These are phyloP conservation scores for Lepus americanus DNA, from an alignment of 2,113 vertebrate species.

Conservation along the genomic window DNA sequence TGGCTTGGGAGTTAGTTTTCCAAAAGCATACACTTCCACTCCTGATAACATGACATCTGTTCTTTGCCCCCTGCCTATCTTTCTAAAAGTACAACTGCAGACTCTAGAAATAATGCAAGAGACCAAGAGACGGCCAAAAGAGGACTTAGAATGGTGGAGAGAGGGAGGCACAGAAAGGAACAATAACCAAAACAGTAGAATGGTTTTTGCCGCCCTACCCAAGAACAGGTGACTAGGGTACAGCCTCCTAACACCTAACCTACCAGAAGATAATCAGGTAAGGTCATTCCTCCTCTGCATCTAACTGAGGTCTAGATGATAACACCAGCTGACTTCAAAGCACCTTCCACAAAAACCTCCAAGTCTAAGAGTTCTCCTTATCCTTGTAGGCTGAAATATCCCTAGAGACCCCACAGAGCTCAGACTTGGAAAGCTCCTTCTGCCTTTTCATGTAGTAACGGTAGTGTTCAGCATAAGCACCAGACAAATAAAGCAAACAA, in stretches of 20 bases:
- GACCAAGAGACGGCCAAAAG: neutral
- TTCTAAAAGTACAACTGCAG: neutral
- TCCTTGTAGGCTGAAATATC: neutral
- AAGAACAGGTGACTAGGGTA: neutral
- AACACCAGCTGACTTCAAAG: slow-evolving; percentile 11
- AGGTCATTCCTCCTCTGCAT: neutral
- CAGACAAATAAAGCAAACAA: neutral
- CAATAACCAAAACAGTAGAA: neutral
- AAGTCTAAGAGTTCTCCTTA: neutral
- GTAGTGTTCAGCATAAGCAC: neutral
- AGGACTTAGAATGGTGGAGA: neutral
- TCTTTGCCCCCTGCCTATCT: neutral
- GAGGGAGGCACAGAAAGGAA: neutral
- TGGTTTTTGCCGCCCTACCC: neutral
- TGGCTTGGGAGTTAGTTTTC: slow-evolving; percentile 13
- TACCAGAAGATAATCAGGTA: neutral
- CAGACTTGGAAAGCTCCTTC: neutral
- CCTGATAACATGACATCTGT: neutral
- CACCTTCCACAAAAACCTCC: neutral
- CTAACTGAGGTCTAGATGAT: neutral
- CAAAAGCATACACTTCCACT: neutral
- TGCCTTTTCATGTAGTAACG: neutral
- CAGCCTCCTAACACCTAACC: neutral
- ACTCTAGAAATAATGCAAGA: neutral
- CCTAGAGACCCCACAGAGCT: neutral